Percentiles rank a stretch among this genome's conserved stretches.
These are phyloP conservation scores for Montifringilla adamsi DNA, from an alignment of 2,113 vertebrate species.

Conservation along the genomic window DNA sequence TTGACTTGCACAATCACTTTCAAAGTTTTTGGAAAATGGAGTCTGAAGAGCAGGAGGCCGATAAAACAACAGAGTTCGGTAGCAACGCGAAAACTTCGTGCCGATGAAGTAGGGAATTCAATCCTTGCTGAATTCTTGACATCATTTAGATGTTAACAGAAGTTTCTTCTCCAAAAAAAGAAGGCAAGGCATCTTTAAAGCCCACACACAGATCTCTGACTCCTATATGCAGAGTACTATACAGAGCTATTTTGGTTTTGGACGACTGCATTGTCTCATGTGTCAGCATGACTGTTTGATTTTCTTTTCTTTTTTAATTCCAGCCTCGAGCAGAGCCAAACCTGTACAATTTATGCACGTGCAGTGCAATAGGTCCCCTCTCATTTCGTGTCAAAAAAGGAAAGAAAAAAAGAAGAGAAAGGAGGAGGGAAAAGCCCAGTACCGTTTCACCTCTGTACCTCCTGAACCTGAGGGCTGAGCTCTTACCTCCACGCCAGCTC, in stretches of 20 bases:
- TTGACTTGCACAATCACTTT: conserved; percentile 34
- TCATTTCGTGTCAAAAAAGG: background rate
- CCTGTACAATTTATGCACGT: background rate
- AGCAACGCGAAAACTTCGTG: background rate
- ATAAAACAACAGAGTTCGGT: conserved; percentile 16
- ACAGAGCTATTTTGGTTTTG: conserved; percentile 52
- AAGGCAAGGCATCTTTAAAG: conserved; percentile 7
- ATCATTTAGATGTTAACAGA: conserved; percentile 58
- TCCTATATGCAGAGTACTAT: conserved; percentile 1
- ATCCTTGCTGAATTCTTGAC: conserved; percentile 40
- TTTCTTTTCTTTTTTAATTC: background rate
- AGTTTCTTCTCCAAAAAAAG: conserved; percentile 52
- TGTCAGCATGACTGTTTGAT: background rate
- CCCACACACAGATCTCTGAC: conserved; percentile 46
- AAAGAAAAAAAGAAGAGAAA: background rate
- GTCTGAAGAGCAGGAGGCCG: conserved; percentile 22
- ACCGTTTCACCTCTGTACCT: conserved; percentile 27
- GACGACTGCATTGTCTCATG: conserved; percentile 44
- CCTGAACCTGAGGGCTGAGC: conserved; percentile 33
- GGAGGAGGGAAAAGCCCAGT: background rate
- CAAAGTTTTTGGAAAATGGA: background rate
- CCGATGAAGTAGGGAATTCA: background rate
- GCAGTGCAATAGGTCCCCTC: conserved; percentile 7
- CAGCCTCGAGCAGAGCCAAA: conserved; percentile 21
- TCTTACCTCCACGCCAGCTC: background rate